Conservation (phyloP, 2,797 vertebrate species). For the Paguma larvata region DNA sequence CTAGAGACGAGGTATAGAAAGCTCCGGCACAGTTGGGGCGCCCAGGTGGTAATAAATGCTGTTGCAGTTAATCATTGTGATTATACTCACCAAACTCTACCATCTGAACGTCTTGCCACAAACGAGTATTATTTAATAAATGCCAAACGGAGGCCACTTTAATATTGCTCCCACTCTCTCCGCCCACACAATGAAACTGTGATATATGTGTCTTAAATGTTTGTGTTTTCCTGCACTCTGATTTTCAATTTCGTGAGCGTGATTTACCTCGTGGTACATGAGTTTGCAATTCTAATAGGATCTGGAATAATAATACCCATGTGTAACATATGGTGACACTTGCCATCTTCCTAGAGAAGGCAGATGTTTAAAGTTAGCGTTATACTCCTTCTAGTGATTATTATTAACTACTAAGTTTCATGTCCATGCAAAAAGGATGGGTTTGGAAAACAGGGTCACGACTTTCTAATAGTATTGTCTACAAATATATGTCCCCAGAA, state of each 20-base stretch:
- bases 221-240: conserved; percentile 6
- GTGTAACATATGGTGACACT: conserved; percentile 38
- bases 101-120: background rate
- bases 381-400: background rate
- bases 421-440: background rate
- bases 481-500: background rate
- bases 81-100: background rate
- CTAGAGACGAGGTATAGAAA: background rate
- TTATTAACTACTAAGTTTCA: conserved; percentile 4
- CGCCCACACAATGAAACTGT: background rate
- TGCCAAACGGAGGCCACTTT: background rate
- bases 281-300: conserved; percentile 18
- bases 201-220: background rate
- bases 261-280: background rate
- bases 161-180: background rate
- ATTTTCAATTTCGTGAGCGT: conserved; percentile 3
- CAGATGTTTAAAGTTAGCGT: conserved; percentile 45
- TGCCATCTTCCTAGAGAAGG: conserved; percentile 10
- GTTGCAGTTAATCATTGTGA: background rate
- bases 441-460: background rate
- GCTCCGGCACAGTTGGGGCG: background rate
- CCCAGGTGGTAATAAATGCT: background rate
- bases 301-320: conserved; percentile 40
- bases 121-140: background rate
- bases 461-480: conserved; percentile 12